Percentiles rank a stretch among this genome's conserved stretches.
Evolutionary conservation across 2,888 invertebrate genomes (phyloP).

Genomic region (Eilema caniola): DNA sequence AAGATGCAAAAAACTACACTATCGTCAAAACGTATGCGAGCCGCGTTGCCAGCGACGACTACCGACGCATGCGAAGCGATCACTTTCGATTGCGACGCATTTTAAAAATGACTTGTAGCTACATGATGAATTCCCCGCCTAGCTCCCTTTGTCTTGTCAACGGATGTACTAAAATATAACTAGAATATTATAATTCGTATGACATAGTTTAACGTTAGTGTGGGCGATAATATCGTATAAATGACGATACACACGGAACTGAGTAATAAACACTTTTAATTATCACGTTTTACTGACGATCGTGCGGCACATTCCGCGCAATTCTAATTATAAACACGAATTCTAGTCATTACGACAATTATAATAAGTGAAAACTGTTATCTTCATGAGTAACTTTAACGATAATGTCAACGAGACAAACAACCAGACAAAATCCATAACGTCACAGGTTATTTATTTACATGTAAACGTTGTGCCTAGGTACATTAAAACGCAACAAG

Average conservation of each 20-base stretch:
- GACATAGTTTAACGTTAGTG: conserved; percentile 31
- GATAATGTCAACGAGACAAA: conserved; percentile 2
- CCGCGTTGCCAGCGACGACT: conserved; percentile 62
- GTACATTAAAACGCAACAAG: conserved; percentile 31
- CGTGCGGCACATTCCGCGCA: conserved; percentile 12
- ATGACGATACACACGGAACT: conserved; percentile 34
- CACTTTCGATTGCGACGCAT: conserved; percentile 81
- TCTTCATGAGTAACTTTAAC: background rate
- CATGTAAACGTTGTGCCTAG: conserved; percentile 24
- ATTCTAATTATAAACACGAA: conserved; percentile 11
- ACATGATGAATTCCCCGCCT: conserved; percentile 53
- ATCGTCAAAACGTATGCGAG: conserved; percentile 63
- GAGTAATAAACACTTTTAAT: conserved; percentile 38
- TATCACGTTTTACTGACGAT: conserved; percentile 32
- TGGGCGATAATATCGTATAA: conserved; percentile 39
- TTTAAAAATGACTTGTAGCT: conserved; percentile 61
- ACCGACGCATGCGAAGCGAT: conserved; percentile 73
- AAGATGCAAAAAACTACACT: conserved; percentile 78
- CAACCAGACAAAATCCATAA: conserved; percentile 15
- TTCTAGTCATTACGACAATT: background rate
- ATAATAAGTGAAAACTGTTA: conserved; percentile 6
- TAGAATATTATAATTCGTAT: conserved; percentile 53
- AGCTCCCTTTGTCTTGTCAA: conserved; percentile 62
- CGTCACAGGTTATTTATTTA: conserved; percentile 44
- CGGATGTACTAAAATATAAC: conserved; percentile 55